Conservation (phyloP, 35 echinoderm and acorn worm genomes). For the Heliocidaris erythrogramma region DNA sequence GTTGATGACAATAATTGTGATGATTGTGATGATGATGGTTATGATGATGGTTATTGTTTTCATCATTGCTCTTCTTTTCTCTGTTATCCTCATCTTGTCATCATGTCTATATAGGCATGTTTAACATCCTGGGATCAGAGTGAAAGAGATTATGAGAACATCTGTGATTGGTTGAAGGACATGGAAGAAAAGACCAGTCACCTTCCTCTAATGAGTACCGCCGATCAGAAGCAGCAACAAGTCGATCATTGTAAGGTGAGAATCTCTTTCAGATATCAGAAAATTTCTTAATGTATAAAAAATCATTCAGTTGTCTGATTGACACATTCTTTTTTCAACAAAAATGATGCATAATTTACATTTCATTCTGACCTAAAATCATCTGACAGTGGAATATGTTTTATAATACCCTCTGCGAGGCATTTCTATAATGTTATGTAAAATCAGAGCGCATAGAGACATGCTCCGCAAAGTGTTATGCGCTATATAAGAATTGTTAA, state of each 20-base stretch:
- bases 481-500: too few relatives aligned
- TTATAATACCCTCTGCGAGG: too few relatives aligned
- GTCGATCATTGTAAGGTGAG: slow-evolving; percentile 43
- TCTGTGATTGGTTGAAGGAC: slow-evolving; percentile 36
- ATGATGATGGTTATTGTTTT: background rate
- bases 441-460: too few relatives aligned
- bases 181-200: background rate
- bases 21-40: background rate
- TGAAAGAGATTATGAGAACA: slow-evolving; percentile 32
- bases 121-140: background rate
- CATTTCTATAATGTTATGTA: too few relatives aligned
- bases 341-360: too few relatives aligned
- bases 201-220: background rate
- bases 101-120: background rate
- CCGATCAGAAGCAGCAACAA: slow-evolving; percentile 26
- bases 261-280: background rate
- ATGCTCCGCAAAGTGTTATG: too few relatives aligned
- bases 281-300: too few relatives aligned
- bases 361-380: too few relatives aligned
- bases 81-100: background rate
- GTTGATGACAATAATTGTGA: too few relatives aligned
- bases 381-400: too few relatives aligned
- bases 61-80: background rate
- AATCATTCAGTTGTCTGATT: too few relatives aligned
- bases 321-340: too few relatives aligned